phyloP scores from a whole-genome alignment of 2,888 invertebrate species.

The Torymus tubicola region DNA sequence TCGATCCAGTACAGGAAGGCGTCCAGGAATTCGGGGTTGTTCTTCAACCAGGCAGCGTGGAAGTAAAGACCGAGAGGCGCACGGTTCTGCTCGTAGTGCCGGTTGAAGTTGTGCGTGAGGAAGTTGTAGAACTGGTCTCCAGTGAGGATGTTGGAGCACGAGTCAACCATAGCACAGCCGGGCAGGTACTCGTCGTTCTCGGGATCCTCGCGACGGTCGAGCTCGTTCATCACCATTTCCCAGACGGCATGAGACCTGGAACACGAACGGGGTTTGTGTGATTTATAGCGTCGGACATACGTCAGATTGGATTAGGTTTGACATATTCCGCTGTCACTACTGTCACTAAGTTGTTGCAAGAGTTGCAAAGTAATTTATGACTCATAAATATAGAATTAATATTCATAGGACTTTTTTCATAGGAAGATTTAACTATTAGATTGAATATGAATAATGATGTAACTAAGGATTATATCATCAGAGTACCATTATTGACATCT shows the following conservation, averaged over 20 bases:
- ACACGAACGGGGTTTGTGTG: not conserved
- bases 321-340: not conserved
- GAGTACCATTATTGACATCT: too few relatives aligned
- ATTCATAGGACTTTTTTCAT: not conserved
- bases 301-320: too few relatives aligned
- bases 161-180: constrained; percentile 96
- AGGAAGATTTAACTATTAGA: not conserved
- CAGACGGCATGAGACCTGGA: constrained; percentile 90
- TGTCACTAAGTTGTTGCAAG: not conserved
- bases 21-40: constrained; percentile 94
- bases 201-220: constrained; percentile 94
- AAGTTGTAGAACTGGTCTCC: constrained; percentile 97
- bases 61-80: constrained; percentile 93
- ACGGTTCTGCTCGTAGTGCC: constrained; percentile 93
- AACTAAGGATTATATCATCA: too few relatives aligned
- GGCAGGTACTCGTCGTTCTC: constrained; percentile 92
- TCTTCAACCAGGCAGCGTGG: constrained; percentile 95
- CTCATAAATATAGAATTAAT: not conserved
- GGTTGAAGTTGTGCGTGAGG: constrained; percentile 94
- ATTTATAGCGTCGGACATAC: not conserved
- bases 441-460: not conserved
- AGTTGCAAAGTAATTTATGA: not conserved
- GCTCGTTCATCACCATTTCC: constrained; percentile 97
- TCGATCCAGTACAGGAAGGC: constrained; percentile 96
- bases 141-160: constrained; percentile 93